Evolutionary conservation across 2,797 vertebrate genomes (phyloP).

Genomic region (Mycteria americana): DNA sequence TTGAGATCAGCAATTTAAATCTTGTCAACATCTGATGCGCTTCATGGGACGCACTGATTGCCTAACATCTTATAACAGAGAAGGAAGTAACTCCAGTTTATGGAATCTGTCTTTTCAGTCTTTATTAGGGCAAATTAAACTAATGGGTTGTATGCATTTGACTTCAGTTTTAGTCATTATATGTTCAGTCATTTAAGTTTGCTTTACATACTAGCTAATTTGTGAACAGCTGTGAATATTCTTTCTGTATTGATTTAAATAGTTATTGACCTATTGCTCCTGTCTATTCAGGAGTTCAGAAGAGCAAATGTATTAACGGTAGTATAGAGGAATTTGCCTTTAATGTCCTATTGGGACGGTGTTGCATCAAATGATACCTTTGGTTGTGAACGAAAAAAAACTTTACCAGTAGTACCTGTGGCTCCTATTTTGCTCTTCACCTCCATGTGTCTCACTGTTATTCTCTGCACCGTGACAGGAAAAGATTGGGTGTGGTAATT

Average conservation of each 20-base stretch:
- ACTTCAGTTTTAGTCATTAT: background rate
- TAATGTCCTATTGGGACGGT: background rate
- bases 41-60: background rate
- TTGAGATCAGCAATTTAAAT: background rate
- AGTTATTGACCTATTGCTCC: background rate
- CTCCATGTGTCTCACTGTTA: background rate
- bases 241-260: background rate
- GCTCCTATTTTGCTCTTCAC: background rate
- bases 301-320: background rate
- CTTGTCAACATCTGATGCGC: background rate
- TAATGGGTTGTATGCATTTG: background rate
- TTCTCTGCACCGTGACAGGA: constrained; percentile 4
- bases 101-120: background rate
- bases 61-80: background rate
- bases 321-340: background rate
- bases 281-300: background rate
- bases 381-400: background rate
- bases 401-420: background rate
- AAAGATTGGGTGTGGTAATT: constrained; percentile 44
- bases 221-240: background rate
- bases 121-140: background rate
- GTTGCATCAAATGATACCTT: background rate
- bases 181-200: background rate
- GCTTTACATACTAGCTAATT: background rate
- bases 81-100: background rate